Conservation (phyloP, 2,797 vertebrate species). For the Adrianichthys oophorus region DNA sequence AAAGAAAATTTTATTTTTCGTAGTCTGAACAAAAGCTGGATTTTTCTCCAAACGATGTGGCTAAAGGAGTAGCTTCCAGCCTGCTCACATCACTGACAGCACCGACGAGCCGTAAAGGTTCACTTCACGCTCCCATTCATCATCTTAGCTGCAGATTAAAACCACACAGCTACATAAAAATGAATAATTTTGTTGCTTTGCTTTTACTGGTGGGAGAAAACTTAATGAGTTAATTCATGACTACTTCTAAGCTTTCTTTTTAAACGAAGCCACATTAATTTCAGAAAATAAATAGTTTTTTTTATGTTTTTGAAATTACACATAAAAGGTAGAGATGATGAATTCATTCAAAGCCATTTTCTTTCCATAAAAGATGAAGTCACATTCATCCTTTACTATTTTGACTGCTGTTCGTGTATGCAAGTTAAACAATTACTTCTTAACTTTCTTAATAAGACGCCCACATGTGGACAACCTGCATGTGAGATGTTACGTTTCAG, state of each 20-base stretch:
- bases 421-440: conserved; percentile 18
- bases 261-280: conserved; percentile 34
- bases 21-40: conserved; percentile 3
- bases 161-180: conserved; percentile 36
- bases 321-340: conserved; percentile 19
- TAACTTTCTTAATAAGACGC: conserved; percentile 18
- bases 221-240: conserved; percentile 22
- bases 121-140: conserved; percentile 32
- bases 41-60: conserved; percentile 4
- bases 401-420: not conserved
- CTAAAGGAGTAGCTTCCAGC: not conserved
- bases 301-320: conserved; percentile 8
- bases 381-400: conserved; percentile 3
- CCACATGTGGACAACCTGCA: conserved; percentile 7
- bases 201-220: conserved; percentile 5
- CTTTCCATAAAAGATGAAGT: conserved; percentile 20
- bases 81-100: conserved; percentile 16
- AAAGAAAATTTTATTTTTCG: conserved; percentile 4
- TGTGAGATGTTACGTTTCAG: conserved; percentile 20
- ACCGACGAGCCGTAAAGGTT: conserved; percentile 14
- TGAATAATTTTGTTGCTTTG: conserved; percentile 43
- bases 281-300: conserved; percentile 30
- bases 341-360: conserved; percentile 15
- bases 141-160: conserved; percentile 20
- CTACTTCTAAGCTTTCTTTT: conserved; percentile 20